Evolutionary conservation across 1,140 invertebrate genomes (phyloP).

Genomic region (Lepidurus packardi): DNA sequence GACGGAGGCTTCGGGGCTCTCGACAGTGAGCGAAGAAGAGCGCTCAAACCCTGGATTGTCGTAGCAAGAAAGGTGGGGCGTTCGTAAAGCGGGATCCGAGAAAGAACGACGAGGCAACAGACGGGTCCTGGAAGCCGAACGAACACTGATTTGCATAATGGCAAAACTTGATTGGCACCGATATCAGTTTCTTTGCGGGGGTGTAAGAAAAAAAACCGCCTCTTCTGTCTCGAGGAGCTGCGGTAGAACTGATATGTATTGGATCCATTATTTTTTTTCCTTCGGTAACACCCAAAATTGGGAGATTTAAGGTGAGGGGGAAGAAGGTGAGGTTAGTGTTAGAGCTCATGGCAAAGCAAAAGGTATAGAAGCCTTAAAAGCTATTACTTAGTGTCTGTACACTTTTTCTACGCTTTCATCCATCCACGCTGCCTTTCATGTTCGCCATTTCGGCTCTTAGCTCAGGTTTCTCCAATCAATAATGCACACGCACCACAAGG

Average conservation of each 20-base stretch:
- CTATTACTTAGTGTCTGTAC: conserved; percentile 12
- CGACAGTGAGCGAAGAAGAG: background rate
- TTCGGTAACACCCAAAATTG: background rate
- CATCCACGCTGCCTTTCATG: background rate
- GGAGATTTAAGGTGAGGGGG: background rate
- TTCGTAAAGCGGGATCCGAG: background rate
- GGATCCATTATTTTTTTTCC: background rate
- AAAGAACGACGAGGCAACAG: background rate
- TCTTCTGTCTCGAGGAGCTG: background rate
- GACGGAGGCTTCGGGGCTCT: background rate
- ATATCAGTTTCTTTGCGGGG: background rate
- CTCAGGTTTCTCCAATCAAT: conserved; percentile 21
- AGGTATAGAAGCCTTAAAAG: conserved; percentile 3
- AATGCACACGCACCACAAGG: conserved; percentile 8
- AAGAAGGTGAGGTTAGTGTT: background rate
- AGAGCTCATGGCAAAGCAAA: background rate
- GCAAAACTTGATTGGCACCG: background rate
- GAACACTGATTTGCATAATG: conserved; percentile 16
- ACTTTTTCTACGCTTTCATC: conserved; percentile 4
- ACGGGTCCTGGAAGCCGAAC: background rate
- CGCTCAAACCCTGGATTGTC: background rate
- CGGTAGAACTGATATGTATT: background rate
- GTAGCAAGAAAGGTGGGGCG: background rate
- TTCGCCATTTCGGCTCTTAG: background rate
- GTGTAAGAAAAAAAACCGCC: background rate